Evolutionary conservation across 1,140 invertebrate species (phyloP), one percentile per base, ranked within the genome.

Genomic region (Drosophila kohkoa): DNA sequence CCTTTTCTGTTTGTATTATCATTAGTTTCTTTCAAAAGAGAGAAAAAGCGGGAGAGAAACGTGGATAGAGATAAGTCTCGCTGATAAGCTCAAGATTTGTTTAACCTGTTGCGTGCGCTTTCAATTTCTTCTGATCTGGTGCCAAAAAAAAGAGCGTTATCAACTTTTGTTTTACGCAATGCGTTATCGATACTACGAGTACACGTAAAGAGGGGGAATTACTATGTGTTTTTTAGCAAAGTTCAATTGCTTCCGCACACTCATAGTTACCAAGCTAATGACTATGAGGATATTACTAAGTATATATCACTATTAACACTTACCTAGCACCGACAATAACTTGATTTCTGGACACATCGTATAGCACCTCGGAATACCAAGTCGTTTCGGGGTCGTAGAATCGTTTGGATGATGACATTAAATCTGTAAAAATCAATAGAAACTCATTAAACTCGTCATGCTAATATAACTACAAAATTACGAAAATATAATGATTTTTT

Each of bases 281-380:
- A 32, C 30, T 32, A 32, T 32, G 30, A 32, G 30, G 30, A 32
- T 32, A 32, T 32, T 8, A 32, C 30, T 32, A 32, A 6, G 7
- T 32, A 7, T 8, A 32, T 32, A 32, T 32, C 5, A 59, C 43
- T 45, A 41, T 35, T 52, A 25, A 32, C 8, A 90, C 93, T 94
- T 93, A 97, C 96, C 96, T 95, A 66, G 96, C 96, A 63, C 96
- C 96, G 72, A 96, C 96, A 69, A 97, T 94, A 67, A 98, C 93
- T 93, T 97, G 96, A 91, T 96, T 96, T 87, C 96, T 95, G 54
- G 96, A 95, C 30, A 97, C 95, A 93, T 98, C 97, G 92, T 97
- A 97, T 20, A 97, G 93, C 83, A 97, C 93, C 93, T 96, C 95
- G 6, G 96, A 96, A 93, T 95, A 97, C 66, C 95, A 95, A 38